phyloP scores from a whole-genome alignment of 2,888 invertebrate genomes.

The Rhorus exstirpatorius region DNA sequence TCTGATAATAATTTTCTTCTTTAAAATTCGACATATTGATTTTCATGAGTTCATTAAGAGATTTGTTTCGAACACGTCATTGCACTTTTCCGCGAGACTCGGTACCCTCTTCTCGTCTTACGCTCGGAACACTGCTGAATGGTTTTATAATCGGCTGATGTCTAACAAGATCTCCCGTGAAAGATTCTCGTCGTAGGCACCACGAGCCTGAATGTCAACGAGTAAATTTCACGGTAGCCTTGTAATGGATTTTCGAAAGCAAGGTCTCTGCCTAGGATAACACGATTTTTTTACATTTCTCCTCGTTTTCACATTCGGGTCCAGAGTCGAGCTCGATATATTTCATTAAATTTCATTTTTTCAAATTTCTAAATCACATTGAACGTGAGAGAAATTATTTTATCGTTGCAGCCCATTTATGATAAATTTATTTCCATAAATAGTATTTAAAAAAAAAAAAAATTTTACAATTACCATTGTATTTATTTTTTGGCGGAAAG shows the following conservation, averaged over 20 bases:
- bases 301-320: not conserved
- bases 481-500: not conserved
- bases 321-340: not conserved
- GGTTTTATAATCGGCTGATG: slow-evolving; percentile 42
- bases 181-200: slow-evolving; percentile 11
- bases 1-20: too few relatives aligned
- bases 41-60: not conserved
- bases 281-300: not conserved
- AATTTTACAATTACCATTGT: too few relatives aligned
- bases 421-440: not conserved
- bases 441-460: not conserved
- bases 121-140: slow-evolving; percentile 20
- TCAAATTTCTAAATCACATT: not conserved
- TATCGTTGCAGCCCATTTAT: not conserved
- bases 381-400: not conserved
- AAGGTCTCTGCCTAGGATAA: slow-evolving; percentile 4
- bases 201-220: slow-evolving; percentile 35
- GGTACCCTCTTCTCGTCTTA: not conserved
- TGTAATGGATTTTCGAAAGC: slow-evolving; percentile 40
- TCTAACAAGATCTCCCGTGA: slow-evolving; percentile 19
- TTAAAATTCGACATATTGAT: too few relatives aligned
- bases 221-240: slow-evolving; percentile 27
- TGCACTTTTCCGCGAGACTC: not conserved
- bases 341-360: not conserved
- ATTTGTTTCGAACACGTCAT: not conserved